Evolutionary conservation across 2,888 invertebrate genomes (phyloP).

Genomic region (Doris montereyensis): DNA sequence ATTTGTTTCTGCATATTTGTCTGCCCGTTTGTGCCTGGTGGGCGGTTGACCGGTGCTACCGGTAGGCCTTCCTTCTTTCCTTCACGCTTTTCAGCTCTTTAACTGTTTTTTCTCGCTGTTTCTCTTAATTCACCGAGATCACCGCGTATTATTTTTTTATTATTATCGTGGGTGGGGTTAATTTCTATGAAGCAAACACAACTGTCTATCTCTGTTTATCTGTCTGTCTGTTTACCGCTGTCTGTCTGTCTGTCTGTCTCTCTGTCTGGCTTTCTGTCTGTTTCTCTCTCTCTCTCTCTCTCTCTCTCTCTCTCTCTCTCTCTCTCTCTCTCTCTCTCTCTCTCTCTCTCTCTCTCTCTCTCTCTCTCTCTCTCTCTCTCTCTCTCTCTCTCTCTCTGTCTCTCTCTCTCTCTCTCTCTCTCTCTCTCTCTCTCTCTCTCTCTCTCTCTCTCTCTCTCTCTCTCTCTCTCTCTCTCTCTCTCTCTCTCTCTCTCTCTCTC

Average conservation of each 20-base stretch:
- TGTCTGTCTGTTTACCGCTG: background rate
- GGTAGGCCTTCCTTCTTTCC: no score
- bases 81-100: no score
- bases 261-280: background rate
- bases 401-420: background rate
- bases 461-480: background rate
- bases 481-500: background rate
- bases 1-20: no score
- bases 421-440: background rate
- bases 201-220: no score
- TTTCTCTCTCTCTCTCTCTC: background rate
- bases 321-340: background rate
- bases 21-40: no score
- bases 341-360: background rate
- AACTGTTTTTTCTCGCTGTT: no score
- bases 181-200: no score
- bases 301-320: background rate
- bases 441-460: constrained; percentile 15
- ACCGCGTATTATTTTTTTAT: no score
- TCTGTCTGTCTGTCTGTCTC: background rate
- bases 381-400: background rate
- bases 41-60: no score
- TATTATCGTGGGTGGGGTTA: no score
- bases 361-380: background rate
- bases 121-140: no score